phyloP scores from a whole-genome alignment of 2,113 vertebrate genomes.

The Taurulus bubalis region DNA sequence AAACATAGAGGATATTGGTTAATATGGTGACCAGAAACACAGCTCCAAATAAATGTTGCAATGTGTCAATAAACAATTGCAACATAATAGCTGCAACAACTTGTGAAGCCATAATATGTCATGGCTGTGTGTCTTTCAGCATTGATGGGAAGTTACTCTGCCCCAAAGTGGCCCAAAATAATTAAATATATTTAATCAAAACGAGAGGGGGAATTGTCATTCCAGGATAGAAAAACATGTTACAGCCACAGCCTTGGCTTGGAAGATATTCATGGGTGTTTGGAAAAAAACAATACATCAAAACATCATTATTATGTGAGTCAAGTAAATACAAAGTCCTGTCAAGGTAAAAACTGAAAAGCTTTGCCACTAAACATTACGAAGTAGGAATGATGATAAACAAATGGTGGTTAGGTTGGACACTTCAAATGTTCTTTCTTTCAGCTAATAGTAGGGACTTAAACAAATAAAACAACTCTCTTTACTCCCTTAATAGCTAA shows the following conservation, averaged over 20 bases:
- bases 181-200: background rate
- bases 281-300: background rate
- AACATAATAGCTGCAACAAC: background rate
- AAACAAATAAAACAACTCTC: background rate
- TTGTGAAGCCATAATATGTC: background rate
- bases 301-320: background rate
- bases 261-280: slow-evolving; percentile 3
- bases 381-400: background rate
- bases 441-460: background rate
- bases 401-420: background rate
- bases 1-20: background rate
- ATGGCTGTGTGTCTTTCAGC: background rate
- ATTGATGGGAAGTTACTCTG: background rate
- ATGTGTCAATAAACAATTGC: background rate
- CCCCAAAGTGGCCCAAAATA: background rate
- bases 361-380: background rate
- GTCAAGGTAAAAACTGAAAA: background rate
- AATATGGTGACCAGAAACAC: background rate
- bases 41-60: background rate
- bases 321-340: slow-evolving; percentile 1
- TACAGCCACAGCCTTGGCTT: background rate
- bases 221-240: background rate
- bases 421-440: background rate
- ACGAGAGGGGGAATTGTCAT: background rate
- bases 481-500: background rate